Evolutionary conservation across 2,113 vertebrate genomes (phyloP).

Genomic region (Tetrax tetrax): DNA sequence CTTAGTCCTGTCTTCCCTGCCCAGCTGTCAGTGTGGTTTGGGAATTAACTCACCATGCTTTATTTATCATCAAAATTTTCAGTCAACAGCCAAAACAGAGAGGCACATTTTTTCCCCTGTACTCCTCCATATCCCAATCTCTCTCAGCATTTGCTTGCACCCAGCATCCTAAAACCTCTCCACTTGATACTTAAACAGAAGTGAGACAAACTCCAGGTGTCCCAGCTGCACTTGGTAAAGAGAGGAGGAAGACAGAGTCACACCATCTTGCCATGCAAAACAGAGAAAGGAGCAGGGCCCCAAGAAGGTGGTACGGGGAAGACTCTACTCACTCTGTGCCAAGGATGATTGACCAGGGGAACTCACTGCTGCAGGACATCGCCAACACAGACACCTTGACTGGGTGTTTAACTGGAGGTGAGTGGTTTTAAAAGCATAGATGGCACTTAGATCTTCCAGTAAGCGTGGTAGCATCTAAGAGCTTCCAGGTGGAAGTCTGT

Average conservation of each 20-base stretch:
- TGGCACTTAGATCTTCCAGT: background rate
- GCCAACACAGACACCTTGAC: background rate
- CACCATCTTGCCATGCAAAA: background rate
- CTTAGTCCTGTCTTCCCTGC: background rate
- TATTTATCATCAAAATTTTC: slow-evolving; percentile 44
- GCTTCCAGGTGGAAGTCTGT: background rate
- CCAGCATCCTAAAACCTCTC: background rate
- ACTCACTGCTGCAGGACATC: background rate
- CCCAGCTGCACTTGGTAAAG: background rate
- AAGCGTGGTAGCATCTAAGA: background rate
- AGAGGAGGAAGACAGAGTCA: background rate
- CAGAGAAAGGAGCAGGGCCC: background rate
- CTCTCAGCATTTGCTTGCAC: background rate
- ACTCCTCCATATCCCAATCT: background rate
- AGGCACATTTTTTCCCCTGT: slow-evolving; percentile 1
- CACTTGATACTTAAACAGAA: background rate
- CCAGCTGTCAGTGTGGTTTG: slow-evolving; percentile 20
- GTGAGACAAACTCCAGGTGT: background rate
- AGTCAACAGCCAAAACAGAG: slow-evolving; percentile 29
- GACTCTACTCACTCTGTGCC: background rate
- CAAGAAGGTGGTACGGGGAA: background rate
- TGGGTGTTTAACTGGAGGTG: background rate
- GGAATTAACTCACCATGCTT: slow-evolving; percentile 41
- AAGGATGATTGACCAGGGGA: background rate
- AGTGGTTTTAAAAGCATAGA: background rate